These are phyloP conservation scores for Tinamus guttatus DNA, from an alignment of 2,113 vertebrate species.

Conservation along the genomic window DNA sequence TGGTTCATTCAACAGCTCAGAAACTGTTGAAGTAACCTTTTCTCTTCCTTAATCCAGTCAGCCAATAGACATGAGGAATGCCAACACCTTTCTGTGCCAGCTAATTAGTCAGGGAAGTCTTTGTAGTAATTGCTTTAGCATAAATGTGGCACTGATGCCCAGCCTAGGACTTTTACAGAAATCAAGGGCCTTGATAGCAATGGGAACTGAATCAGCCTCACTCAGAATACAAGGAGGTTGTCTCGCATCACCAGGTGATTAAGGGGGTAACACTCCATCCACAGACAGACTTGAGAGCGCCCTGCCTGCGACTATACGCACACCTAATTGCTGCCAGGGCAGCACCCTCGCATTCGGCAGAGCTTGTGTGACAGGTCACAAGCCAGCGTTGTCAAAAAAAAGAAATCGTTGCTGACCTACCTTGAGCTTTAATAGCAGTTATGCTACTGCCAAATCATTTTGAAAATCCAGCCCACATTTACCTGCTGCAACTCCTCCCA, in stretches of 20 bases:
- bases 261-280: neutral
- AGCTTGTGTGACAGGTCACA: neutral
- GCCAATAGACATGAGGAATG: neutral
- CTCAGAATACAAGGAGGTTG: slow-evolving; percentile 11
- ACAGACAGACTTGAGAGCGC: neutral
- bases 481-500: neutral
- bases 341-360: neutral
- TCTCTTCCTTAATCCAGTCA: neutral
- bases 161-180: neutral
- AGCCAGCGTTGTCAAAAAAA: neutral
- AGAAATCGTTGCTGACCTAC: neutral
- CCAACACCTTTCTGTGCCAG: neutral
- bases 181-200: neutral
- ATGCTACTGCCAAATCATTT: neutral
- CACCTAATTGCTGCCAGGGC: slow-evolving; percentile 3
- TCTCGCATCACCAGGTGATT: neutral
- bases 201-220: neutral
- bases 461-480: neutral
- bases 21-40: neutral
- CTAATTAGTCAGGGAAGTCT: neutral
- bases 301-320: neutral
- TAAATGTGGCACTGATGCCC: neutral
- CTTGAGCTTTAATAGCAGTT: neutral
- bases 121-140: neutral
- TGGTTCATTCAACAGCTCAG: neutral